A percentile compares a stretch with the other conserved stretches of the same genome.
Conservation (phyloP, 2,888 invertebrate species). For the Meliscaeva auricollis region DNA sequence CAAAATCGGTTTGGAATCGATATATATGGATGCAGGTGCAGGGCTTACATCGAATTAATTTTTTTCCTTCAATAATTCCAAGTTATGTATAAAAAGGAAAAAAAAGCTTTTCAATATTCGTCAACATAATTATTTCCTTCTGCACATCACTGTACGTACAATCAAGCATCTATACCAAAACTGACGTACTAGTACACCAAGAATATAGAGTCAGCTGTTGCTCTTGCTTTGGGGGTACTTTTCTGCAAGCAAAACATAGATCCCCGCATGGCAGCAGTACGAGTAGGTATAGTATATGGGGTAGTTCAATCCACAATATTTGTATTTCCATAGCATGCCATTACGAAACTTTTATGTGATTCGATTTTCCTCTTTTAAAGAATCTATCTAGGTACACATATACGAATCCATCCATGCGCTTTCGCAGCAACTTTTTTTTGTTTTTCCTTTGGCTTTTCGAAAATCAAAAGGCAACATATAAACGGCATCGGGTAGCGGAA, state of each 20-base stretch:
- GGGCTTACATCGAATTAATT: no score
- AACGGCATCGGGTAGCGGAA: background rate
- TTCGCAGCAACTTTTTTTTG: slow-evolving; percentile 53
- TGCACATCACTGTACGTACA: slow-evolving; percentile 14
- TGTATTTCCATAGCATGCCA: slow-evolving; percentile 38
- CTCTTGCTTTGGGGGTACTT: slow-evolving; percentile 54
- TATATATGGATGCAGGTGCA: no score
- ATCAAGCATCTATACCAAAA: background rate
- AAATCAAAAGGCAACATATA: slow-evolving; percentile 31
- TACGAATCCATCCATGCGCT: slow-evolving; percentile 66
- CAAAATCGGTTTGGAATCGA: no score
- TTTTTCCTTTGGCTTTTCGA: slow-evolving; percentile 57
- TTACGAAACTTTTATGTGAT: slow-evolving; percentile 63
- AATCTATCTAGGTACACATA: background rate
- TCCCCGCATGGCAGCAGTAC: slow-evolving; percentile 25
- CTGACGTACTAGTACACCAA: no score
- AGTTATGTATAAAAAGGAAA: no score
- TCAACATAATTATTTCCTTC: background rate
- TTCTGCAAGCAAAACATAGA: slow-evolving; percentile 59
- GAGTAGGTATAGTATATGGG: background rate
- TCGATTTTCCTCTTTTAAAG: slow-evolving; percentile 36
- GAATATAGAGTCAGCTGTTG: slow-evolving; percentile 70
- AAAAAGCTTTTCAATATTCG: background rate
- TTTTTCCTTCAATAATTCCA: no score
- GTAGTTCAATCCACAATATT: slow-evolving; percentile 32